Conservation (phyloP, 2,888 invertebrate genomes). For the Trachelus stipa region DNA sequence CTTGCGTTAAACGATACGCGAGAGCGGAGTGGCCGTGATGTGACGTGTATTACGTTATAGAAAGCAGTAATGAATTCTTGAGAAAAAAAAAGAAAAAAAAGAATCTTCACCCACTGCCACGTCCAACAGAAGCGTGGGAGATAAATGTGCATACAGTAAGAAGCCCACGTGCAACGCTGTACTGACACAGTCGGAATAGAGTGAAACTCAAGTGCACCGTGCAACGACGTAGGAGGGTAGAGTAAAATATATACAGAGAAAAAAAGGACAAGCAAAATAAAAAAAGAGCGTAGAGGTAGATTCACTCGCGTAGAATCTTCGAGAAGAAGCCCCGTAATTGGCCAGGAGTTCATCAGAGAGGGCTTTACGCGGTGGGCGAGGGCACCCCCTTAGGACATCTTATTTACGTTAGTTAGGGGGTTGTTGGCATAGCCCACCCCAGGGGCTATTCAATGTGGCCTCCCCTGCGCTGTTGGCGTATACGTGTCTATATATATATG, state of each 20-base stretch:
- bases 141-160: background rate
- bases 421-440: slow-evolving; percentile 62
- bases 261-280: background rate
- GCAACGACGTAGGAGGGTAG: background rate
- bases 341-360: slow-evolving; percentile 48
- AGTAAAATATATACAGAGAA: background rate
- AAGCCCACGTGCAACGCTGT: background rate
- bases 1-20: background rate
- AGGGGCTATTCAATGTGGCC: slow-evolving; percentile 52
- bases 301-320: background rate
- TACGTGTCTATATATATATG: background rate
- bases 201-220: background rate
- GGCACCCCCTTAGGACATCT: slow-evolving; percentile 52
- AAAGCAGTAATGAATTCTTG: background rate
- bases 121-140: background rate
- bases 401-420: slow-evolving; percentile 66
- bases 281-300: background rate
- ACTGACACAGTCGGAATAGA: background rate
- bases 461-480: background rate
- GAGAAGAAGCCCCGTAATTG: slow-evolving; percentile 41
- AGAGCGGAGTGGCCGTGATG: background rate
- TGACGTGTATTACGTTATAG: background rate
- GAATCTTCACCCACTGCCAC: background rate
- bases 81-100: background rate
- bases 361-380: slow-evolving; percentile 28